Percentiles rank a stretch among this genome's conserved stretches.
Evolutionary conservation across 2,888 invertebrate genomes (phyloP).

Genomic region (Eupithecia centaureata): DNA sequence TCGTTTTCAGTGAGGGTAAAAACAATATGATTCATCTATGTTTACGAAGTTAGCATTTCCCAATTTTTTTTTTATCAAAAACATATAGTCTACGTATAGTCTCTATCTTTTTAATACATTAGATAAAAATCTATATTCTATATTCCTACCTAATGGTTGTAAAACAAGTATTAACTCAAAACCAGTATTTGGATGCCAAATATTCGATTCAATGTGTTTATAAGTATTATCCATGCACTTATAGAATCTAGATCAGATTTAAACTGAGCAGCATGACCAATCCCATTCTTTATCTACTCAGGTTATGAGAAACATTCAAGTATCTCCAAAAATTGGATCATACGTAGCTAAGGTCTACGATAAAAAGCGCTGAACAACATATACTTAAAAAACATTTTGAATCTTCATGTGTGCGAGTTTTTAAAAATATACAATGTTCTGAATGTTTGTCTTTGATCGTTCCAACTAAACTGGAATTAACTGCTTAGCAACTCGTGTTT

Average conservation of each 20-base stretch:
- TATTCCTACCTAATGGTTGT: slow-evolving; percentile 14
- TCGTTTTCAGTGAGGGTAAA: neutral
- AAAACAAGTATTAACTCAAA: slow-evolving; percentile 47
- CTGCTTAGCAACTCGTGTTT: too few relatives aligned
- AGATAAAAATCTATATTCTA: slow-evolving; percentile 7
- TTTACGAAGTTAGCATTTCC: slow-evolving; percentile 5
- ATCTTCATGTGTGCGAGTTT: too few relatives aligned
- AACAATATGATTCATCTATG: neutral
- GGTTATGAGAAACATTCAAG: slow-evolving; percentile 23
- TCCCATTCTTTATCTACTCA: too few relatives aligned
- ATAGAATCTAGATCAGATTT: too few relatives aligned
- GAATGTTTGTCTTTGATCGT: too few relatives aligned
- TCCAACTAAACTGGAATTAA: too few relatives aligned
- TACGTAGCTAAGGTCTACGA: neutral
- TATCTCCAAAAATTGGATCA: slow-evolving; percentile 10
- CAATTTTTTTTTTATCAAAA: neutral
- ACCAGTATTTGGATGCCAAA: slow-evolving; percentile 63
- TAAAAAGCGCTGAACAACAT: neutral
- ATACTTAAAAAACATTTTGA: too few relatives aligned
- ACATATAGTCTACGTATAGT: too few relatives aligned
- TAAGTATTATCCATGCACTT: too few relatives aligned
- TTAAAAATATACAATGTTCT: too few relatives aligned
- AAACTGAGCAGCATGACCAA: too few relatives aligned
- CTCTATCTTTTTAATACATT: slow-evolving; percentile 18
- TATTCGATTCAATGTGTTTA: slow-evolving; percentile 33